Conservation (phyloP, 2,113 vertebrate genomes). For the Orthonyx spaldingii region DNA sequence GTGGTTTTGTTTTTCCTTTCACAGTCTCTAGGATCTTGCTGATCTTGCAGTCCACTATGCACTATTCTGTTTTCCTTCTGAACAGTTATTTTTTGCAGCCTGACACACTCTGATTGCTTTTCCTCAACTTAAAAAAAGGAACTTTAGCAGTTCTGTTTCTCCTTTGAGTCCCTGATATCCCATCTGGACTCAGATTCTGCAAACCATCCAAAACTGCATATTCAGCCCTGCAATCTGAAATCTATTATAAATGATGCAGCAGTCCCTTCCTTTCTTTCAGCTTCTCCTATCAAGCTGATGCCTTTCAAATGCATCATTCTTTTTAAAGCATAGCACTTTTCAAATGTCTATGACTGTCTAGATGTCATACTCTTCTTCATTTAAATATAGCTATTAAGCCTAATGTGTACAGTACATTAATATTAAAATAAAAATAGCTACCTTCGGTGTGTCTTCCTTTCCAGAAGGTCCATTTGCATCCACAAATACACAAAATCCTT, state of each 20-base stretch:
- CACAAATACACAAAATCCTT: background rate
- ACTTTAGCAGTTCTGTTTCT: background rate
- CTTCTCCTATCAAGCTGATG: background rate
- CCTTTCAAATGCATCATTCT: background rate
- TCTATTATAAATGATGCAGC: conserved; percentile 2
- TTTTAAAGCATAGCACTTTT: background rate
- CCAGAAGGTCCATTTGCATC: background rate
- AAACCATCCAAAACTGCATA: background rate
- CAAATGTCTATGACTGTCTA: background rate
- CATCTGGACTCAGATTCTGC: background rate
- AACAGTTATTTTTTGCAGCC: background rate
- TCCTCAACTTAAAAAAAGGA: background rate
- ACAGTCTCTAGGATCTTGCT: background rate
- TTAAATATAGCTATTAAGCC: background rate
- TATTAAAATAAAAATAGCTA: conserved; percentile 13
- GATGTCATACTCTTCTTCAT: background rate
- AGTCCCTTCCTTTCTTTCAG: background rate
- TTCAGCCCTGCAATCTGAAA: background rate
- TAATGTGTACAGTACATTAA: background rate
- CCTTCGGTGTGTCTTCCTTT: background rate
- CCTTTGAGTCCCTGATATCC: background rate
- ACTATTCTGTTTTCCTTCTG: background rate
- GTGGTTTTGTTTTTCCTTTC: background rate
- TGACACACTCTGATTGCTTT: background rate
- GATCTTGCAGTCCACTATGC: background rate